Evolutionary conservation across 2,113 vertebrate genomes (phyloP).

Genomic region (Halichoerus grypus): DNA sequence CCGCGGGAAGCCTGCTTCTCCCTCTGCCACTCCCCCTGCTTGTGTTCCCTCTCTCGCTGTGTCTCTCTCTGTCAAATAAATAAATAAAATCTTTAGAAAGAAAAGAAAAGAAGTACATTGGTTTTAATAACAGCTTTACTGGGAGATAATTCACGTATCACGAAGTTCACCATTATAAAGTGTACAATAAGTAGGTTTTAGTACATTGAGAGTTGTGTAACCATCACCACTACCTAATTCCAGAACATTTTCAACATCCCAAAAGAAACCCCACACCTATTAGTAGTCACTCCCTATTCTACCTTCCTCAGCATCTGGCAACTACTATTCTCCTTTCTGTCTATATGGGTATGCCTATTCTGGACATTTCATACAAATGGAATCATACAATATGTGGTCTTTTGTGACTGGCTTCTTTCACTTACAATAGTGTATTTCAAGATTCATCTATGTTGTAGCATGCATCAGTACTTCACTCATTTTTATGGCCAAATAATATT

Average conservation of each 20-base stretch:
- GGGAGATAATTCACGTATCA: neutral
- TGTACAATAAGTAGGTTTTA: neutral
- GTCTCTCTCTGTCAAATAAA: no score
- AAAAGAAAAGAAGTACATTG: neutral
- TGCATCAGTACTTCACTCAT: neutral
- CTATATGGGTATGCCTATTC: neutral
- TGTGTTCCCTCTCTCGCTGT: no score
- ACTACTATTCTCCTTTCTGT: neutral
- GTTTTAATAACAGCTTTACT: neutral
- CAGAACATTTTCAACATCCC: neutral
- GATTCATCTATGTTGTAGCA: neutral
- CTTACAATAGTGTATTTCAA: neutral
- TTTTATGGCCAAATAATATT: neutral
- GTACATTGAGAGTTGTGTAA: neutral
- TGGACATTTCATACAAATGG: neutral
- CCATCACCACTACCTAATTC: neutral
- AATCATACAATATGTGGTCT: neutral
- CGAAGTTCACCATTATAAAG: neutral
- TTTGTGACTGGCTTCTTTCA: neutral
- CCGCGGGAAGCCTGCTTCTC: no score
- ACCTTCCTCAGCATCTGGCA: neutral
- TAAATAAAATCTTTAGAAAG: no score
- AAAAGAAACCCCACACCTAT: neutral
- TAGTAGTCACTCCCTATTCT: neutral
- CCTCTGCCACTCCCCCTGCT: no score